phyloP scores from a whole-genome alignment of 1,140 invertebrate species.

The Formica selysi region DNA sequence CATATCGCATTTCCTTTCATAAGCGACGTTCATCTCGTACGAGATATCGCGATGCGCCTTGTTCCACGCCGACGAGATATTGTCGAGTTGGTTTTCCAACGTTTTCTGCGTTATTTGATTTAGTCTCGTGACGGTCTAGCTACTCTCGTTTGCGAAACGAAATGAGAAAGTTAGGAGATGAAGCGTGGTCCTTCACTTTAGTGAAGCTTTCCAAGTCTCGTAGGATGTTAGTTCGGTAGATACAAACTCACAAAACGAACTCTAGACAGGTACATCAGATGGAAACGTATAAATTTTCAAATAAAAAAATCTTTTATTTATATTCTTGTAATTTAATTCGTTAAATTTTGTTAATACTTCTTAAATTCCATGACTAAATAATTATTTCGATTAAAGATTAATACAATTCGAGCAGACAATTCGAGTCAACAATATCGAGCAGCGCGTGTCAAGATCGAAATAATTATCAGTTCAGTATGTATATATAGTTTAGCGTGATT shows the following conservation, averaged over 20 bases:
- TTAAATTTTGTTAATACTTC: too few species aligned
- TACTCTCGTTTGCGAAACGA: conserved; percentile 62
- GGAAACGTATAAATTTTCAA: conserved; percentile 4
- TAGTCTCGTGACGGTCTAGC: conserved; percentile 48
- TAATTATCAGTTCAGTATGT: not conserved
- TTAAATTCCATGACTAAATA: not conserved
- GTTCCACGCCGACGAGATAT: conserved; percentile 37
- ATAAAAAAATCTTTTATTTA: too few species aligned
- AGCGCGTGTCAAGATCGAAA: not conserved
- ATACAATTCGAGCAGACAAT: too few species aligned
- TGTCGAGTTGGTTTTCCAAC: conserved; percentile 49
- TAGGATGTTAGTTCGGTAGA: conserved; percentile 30
- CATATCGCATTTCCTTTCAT: conserved; percentile 41
- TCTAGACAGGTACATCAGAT: not conserved
- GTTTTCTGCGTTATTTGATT: conserved; percentile 63
- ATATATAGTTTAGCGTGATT: not conserved
- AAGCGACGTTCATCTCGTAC: conserved; percentile 34
- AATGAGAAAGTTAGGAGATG: conserved; percentile 62
- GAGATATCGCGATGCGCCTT: conserved; percentile 39
- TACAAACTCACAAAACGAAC: conserved; percentile 35
- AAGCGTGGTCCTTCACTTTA: conserved; percentile 48
- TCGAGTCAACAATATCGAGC: not conserved
- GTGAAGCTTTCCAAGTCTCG: conserved; percentile 30
- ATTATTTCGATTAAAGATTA: not conserved
- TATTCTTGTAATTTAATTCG: not conserved